Base-by-base conservation (phyloP, 2,888 invertebrate genomes). In the Acleris literana region DNA sequence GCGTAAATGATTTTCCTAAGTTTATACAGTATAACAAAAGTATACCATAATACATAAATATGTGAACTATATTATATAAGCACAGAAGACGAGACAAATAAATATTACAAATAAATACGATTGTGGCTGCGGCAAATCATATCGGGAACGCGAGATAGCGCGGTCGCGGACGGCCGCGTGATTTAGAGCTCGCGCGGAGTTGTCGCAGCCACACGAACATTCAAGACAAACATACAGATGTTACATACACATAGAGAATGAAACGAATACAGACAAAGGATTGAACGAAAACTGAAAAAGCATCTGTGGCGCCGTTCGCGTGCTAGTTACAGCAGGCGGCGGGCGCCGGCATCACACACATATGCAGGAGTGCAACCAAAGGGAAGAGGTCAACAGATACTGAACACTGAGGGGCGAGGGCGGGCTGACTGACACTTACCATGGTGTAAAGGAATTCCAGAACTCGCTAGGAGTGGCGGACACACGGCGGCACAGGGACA, bases 361-460 rank as follows among this genome's bases (percentile, higher is more conserved):
- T 89, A 90, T 93, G 93, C 93, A 92, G 91, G 88, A 92, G 79
- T 90, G 93, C 93, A 93, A 93, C 93, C 85, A 90, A 93, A 93
- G 85, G 86, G 86, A 91, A 90, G 87, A 90, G 88, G 90, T 88
- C 85, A 92, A 91, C 89, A 90, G 87, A 91, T 91, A 92, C 86
- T 90, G 88, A 92, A 92, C 92, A 92, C 92, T 91, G 92, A 93
- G 92, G 93, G 93, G 91, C 92, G 93, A 91, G 93, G 93, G 93
- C 90, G 92, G 92, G 90, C 88, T 92, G 93, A 93, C 93, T 94
- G 95, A 95, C 95, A 97, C 97, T 97, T 97, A 98, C 97, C 97
- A 96, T 96, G 97, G 97, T 95, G 97, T 97, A 96, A 97, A 97
- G 96, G 97, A 97, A 96, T 97, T 97, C 97, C 97, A 97, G 97